phyloP scores from a whole-genome alignment of 1,140 invertebrate species.

The Trachymyrmex cornetzi region DNA sequence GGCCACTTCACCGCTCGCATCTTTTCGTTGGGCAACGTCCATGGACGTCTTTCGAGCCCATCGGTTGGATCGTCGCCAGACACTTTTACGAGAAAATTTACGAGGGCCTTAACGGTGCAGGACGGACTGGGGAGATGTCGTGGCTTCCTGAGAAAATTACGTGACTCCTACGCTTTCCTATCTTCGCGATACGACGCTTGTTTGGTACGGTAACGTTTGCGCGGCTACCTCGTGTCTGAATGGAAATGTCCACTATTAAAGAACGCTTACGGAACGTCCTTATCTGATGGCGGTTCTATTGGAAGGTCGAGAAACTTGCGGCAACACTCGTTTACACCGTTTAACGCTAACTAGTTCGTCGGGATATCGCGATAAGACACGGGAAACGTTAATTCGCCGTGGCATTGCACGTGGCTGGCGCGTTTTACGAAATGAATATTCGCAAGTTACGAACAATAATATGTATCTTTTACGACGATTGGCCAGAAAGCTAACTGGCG shows the following conservation, averaged over 20 bases:
- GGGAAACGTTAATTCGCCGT: constrained; percentile 27
- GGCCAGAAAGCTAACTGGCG: neutral
- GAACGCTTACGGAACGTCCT: constrained; percentile 13
- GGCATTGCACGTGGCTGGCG: neutral
- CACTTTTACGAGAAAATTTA: constrained; percentile 79
- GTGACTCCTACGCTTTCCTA: constrained; percentile 74
- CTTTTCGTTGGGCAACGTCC: constrained; percentile 54
- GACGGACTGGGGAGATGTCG: constrained; percentile 32
- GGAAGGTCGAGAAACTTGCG: constrained; percentile 9
- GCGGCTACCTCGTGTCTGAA: constrained; percentile 16
- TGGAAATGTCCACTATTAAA: constrained; percentile 45
- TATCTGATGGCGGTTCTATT: constrained; percentile 55
- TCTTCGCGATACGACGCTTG: constrained; percentile 32
- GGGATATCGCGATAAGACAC: constrained; percentile 49
- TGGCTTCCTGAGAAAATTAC: constrained; percentile 79
- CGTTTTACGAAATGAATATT: constrained; percentile 36
- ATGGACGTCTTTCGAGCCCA: constrained; percentile 42
- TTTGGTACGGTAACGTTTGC: constrained; percentile 15
- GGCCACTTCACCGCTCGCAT: constrained; percentile 21
- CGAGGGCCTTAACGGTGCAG: constrained; percentile 19
- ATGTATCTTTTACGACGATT: neutral
- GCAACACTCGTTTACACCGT: constrained; percentile 11
- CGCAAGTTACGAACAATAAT: constrained; percentile 1
- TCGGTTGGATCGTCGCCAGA: constrained; percentile 78
- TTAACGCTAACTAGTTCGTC: constrained; percentile 33